Conservation (phyloP, 2,797 vertebrate species). For the Pteronotus mesoamericanus region DNA sequence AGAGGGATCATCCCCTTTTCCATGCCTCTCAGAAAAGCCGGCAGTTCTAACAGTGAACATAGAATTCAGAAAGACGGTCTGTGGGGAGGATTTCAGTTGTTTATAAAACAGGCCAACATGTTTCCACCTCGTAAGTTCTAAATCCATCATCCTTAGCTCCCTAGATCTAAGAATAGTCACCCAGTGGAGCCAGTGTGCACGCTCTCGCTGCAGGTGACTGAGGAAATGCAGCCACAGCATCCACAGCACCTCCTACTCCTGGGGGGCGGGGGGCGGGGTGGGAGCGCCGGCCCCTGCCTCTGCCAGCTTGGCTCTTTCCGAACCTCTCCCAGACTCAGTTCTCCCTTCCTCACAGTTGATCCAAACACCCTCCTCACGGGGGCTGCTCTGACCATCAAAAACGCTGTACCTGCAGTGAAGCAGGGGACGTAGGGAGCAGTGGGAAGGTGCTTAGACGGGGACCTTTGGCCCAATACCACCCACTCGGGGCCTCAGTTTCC, state of each 20-base stretch:
- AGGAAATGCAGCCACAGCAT: not conserved
- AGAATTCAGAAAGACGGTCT: slow-evolving; percentile 33
- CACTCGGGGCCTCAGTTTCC: not conserved
- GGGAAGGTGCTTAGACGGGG: not conserved
- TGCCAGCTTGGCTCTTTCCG: not conserved
- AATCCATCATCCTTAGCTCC: slow-evolving; percentile 55
- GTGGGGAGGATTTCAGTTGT: slow-evolving; percentile 52
- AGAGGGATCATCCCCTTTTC: not conserved
- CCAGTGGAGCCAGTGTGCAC: slow-evolving; percentile 7
- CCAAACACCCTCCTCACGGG: not conserved
- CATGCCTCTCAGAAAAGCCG: not conserved
- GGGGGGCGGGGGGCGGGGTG: accelerated
- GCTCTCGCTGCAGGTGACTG: slow-evolving; percentile 9
- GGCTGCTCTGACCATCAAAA: not conserved
- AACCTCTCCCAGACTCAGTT: not conserved
- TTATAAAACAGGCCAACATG: slow-evolving; percentile 59
- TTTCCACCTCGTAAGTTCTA: slow-evolving; percentile 42
- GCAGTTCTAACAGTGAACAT: not conserved
- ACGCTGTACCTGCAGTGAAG: not conserved
- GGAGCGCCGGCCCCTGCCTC: not conserved
- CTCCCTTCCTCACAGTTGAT: not conserved
- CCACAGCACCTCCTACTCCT: slow-evolving; percentile 1
- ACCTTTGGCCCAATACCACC: not conserved
- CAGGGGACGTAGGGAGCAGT: not conserved
- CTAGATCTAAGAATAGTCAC: slow-evolving; percentile 61